A percentile compares a stretch with the other conserved stretches of the same genome.
Evolutionary conservation across 64 coral and sea anemone genomes (phyloP).

Genomic region (Cladopsammia gracilis): DNA sequence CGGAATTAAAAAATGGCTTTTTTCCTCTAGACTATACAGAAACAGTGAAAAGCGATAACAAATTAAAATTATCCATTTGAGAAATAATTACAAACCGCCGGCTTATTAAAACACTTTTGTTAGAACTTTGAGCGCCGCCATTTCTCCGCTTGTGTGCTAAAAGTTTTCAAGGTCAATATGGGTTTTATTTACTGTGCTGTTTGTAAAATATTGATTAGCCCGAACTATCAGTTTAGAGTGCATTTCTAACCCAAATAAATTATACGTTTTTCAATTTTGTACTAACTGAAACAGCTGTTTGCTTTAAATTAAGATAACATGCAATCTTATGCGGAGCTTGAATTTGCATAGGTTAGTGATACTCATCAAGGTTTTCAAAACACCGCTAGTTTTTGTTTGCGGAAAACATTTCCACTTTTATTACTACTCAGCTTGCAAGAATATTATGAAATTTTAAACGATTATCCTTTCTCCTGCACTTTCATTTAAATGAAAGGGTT

Average conservation of each 20-base stretch:
- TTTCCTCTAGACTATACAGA: neutral
- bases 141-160: neutral
- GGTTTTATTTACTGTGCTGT: neutral
- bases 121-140: neutral
- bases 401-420: no score
- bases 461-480: no score
- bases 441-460: no score
- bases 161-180: constrained; percentile 1
- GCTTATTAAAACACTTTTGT: neutral
- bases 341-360: no score
- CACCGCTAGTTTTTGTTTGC: no score
- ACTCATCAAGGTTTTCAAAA: no score
- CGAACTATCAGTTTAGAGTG: no score
- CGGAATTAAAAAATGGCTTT: neutral
- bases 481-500: no score
- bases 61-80: neutral
- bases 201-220: neutral
- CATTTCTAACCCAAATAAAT: no score
- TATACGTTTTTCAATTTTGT: neutral
- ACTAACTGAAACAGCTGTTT: neutral
- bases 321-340: no score
- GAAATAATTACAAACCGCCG: neutral
- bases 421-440: no score
- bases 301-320: neutral
- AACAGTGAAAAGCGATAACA: neutral